These are phyloP conservation scores for Drosophila limbata DNA, from an alignment of 2,888 invertebrate species.

Conservation along the genomic window DNA sequence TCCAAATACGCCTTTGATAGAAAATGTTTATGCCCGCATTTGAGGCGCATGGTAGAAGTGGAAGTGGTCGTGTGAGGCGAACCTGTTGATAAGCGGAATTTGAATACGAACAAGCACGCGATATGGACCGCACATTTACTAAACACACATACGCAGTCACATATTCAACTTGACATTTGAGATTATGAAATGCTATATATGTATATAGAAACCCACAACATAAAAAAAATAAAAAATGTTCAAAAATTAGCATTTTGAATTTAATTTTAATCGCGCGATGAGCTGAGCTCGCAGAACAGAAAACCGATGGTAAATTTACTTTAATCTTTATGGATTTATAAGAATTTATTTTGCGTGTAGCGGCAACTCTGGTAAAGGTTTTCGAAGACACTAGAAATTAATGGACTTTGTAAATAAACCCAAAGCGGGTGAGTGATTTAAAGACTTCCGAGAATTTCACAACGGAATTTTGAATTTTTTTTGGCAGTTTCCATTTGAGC, in stretches of 20 bases:
- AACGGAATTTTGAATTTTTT: conserved; percentile 14
- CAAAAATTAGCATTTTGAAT: conserved; percentile 41
- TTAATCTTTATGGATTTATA: neutral
- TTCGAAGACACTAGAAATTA: neutral
- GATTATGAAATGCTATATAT: conserved; percentile 39
- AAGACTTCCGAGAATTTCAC: conserved; percentile 37
- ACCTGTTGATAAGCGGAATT: conserved; percentile 77
- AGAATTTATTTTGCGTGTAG: neutral
- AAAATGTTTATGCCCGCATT: conserved; percentile 39
- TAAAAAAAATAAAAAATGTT: conserved; percentile 14
- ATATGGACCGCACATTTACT: conserved; percentile 48
- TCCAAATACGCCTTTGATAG: conserved; percentile 25
- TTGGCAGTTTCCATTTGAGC: conserved; percentile 30
- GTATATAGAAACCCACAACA: neutral
- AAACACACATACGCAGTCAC: conserved; percentile 12
- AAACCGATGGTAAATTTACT: conserved; percentile 3
- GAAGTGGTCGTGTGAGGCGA: conserved; percentile 41
- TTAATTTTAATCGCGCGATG: conserved; percentile 16
- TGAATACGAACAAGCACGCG: conserved; percentile 69
- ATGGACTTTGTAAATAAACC: neutral
- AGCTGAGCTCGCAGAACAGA: conserved; percentile 7
- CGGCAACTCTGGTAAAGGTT: neutral
- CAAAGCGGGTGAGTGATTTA: conserved; percentile 2
- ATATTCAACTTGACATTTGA: conserved; percentile 19
- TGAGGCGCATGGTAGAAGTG: conserved; percentile 32